Evolutionary conservation across 1,140 invertebrate species (phyloP).

Genomic region (Bombus ignitus): DNA sequence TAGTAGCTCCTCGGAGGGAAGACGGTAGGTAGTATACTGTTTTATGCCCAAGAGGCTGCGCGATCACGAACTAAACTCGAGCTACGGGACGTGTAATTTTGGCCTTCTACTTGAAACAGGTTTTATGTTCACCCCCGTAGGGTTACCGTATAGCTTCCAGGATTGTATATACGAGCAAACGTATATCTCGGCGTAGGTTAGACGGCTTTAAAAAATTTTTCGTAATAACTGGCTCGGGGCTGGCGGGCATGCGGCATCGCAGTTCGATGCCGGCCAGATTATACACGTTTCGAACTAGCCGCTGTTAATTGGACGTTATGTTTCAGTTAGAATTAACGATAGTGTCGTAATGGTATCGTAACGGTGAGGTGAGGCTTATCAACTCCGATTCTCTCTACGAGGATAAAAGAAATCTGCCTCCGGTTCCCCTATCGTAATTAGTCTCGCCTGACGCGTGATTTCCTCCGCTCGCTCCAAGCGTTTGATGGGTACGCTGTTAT

Average conservation of each 20-base stretch:
- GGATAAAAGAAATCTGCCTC: neutral
- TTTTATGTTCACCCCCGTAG: constrained; percentile 65
- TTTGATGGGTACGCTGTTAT: neutral
- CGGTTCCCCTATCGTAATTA: neutral
- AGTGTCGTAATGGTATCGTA: constrained; percentile 1
- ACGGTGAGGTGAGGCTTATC: neutral
- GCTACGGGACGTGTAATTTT: constrained; percentile 71
- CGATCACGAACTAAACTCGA: constrained; percentile 70
- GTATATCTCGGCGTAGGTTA: constrained; percentile 36
- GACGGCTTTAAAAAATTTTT: constrained; percentile 38
- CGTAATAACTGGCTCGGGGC: constrained; percentile 31
- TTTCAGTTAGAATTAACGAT: constrained; percentile 12
- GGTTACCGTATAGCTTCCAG: constrained; percentile 62
- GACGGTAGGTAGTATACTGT: constrained; percentile 66
- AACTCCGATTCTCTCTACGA: neutral
- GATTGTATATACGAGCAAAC: constrained; percentile 52
- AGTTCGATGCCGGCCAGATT: neutral
- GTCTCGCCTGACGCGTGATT: neutral
- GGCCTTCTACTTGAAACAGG: constrained; percentile 69
- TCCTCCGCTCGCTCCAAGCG: neutral
- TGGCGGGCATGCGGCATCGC: neutral
- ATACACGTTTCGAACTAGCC: neutral
- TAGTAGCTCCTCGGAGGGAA: constrained; percentile 58
- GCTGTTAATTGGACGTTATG: constrained; percentile 18
- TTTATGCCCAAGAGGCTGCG: constrained; percentile 65